Base-by-base conservation (phyloP, 2,888 invertebrate genomes). In the Meiosimyza decipiens region DNA sequence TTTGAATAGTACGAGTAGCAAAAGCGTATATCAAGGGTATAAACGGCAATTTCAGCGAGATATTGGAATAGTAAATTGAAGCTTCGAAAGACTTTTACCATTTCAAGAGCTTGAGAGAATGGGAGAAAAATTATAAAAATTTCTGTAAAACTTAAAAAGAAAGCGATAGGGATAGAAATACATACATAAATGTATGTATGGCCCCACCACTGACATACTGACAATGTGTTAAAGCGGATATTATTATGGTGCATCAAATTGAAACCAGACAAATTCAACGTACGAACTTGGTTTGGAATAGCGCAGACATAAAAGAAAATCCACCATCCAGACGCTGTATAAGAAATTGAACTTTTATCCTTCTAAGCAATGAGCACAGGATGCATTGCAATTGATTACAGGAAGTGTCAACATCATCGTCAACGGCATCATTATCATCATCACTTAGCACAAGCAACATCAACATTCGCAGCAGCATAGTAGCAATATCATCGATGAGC, bases 381-480 rank as follows among this genome's bases (percentile, higher is more conserved):
- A 51, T 63, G 63, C 60, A 51, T 54, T 50, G 70, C 63, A 70
- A 70, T 70, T 70, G 70, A 62, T 70, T 70, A 63, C 60, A 65
- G 71, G 71, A 60, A 65, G 71, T 71, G 66, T 66, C 71, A 71
- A 65, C 66, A 71, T 59, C 71, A 60, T 52, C 59, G 65, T 71
- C 64, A 33, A 3, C 65, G 13, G 6, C 55, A 64, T 15, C 64
- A 65, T 11, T 49, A 60, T 18, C 62, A 62, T 9, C 54, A 62
- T 15, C 67, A 47, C 7, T 47, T 16, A 33, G n/a, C 54, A 57
- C 7, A 33, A 63, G 33, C 64, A 67, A 55, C 15, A 47, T 28
- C 68, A 49, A 65, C 47, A 33, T 40, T 11, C 13, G 7, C n/a
- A 51, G n/a, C 60, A 50, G 28, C 28, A 51, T 51, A 40, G 40